Percentiles rank a stretch among this genome's conserved stretches.
phyloP scores from a whole-genome alignment of 2,888 invertebrate genomes.

The Urechis unicinctus region DNA sequence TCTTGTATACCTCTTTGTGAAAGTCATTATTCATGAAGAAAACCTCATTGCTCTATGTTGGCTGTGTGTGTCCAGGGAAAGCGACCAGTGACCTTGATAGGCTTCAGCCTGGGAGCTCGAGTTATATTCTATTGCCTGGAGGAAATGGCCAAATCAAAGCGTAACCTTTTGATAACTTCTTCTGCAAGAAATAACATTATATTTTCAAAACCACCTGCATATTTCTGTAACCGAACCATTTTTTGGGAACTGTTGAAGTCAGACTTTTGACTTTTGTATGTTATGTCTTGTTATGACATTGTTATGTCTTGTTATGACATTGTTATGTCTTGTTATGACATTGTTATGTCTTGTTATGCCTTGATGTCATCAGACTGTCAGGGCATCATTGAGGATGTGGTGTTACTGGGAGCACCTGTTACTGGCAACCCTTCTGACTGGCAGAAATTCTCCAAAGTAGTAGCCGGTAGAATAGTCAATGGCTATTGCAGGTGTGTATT shows the following conservation, averaged over 20 bases:
- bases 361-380: conserved; percentile 49
- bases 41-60: too few species aligned
- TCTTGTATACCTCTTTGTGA: too few species aligned
- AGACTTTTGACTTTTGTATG: neutral
- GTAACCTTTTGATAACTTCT: conserved; percentile 20
- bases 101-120: conserved; percentile 64
- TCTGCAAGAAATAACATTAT: neutral
- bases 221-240: too few species aligned
- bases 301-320: neutral
- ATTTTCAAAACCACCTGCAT: too few species aligned
- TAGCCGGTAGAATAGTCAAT: conserved; percentile 62
- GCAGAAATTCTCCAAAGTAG: conserved; percentile 56
- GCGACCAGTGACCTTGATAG: conserved; percentile 62
- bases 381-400: conserved; percentile 63
- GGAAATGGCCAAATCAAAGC: conserved; percentile 51
- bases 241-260: neutral
- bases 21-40: too few species aligned
- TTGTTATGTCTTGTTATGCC: too few species aligned
- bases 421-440: conserved; percentile 57
- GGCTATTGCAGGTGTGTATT: conserved; percentile 58
- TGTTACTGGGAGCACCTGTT: conserved; percentile 62
- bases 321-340: too few species aligned
- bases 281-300: neutral
- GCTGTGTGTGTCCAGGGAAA: too few species aligned
- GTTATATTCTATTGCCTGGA: conserved; percentile 63